Evolutionary conservation across 2,888 invertebrate genomes (phyloP).

Genomic region (Eremobia ochroleuca): DNA sequence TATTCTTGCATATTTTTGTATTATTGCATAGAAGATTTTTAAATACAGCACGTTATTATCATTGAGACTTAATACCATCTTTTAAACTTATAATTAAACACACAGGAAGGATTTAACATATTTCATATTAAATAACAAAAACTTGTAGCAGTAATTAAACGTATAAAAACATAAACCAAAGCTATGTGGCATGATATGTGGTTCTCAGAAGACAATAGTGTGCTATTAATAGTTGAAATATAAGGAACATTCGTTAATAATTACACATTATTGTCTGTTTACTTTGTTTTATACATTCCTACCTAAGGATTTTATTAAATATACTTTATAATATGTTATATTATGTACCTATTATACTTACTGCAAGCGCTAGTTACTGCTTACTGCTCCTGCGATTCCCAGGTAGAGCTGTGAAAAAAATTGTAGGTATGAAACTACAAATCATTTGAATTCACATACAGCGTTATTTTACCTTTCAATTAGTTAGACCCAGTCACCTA

Average conservation of each 20-base stretch:
- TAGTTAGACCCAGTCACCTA: not conserved
- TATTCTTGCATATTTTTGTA: not conserved
- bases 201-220: conserved; percentile 31
- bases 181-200: not conserved
- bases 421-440: no score
- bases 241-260: conserved; percentile 48
- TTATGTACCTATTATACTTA: not conserved
- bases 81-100: not conserved
- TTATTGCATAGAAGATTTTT: not conserved
- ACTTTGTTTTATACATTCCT: conserved; percentile 6
- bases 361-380: no score
- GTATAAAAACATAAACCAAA: not conserved
- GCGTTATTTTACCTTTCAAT: not conserved
- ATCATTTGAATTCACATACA: not conserved
- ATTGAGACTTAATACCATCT: not conserved
- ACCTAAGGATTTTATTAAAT: not conserved
- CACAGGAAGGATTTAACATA: not conserved
- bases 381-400: no score
- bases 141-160: not conserved
- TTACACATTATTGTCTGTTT: conserved; percentile 33
- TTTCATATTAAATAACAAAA: not conserved
- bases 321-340: not conserved
- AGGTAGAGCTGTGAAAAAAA: no score
- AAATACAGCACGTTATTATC: not conserved
- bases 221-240: conserved; percentile 41